Evolutionary conservation across 2,888 invertebrate genomes (phyloP), one percentile per base, ranked within the genome.

Genomic region (Nasonia oneida): DNA sequence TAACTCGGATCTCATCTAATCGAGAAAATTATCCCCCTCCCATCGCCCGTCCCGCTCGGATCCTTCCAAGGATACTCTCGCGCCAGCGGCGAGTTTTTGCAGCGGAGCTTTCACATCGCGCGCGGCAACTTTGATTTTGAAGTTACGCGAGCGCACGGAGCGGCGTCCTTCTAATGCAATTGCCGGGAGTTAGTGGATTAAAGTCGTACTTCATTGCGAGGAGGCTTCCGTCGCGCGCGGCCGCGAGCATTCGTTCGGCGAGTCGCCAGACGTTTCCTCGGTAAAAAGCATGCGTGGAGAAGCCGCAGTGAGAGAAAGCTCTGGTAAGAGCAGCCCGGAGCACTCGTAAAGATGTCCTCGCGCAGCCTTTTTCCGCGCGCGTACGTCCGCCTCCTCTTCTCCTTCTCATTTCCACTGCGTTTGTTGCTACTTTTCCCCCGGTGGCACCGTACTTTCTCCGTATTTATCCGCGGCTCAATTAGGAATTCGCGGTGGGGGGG

Each of bases 161-260:
- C 37, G 4, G 4, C 5, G 42, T 42, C 42, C n/a, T 57, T 57
- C 57, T 76, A 76, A 71, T 87, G 87, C 87, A 87, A 87, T 80
- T 64, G 70, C 88, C 88, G 90, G 89, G 14, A 90, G 90, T 91
- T 91, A 91, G 91, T 90, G 89, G 91, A 92, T 92, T 91, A 91
- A 91, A 91, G 89, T 90, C 91, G 89, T 91, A 90, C 87, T 88
- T 90, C 77, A 87, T 37, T 37, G 8, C 15, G 0, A 29, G 78
- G 74, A 67, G 86, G 80, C 87, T 81, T 87, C 76, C 81, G 79
- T 50, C 84, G 75, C 75, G 37, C 37, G 47, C 57, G 67, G 12
- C 4, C 37, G 47, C 57, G 67, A 5, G 33, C 14, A 14, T 29
- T 70, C 70, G 70, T 39, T 82, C 75, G 78, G 80, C 64, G 71